These are phyloP conservation scores for Meleagris gallopavo DNA, from an alignment of 2,113 vertebrate genomes.

Conservation along the genomic window DNA sequence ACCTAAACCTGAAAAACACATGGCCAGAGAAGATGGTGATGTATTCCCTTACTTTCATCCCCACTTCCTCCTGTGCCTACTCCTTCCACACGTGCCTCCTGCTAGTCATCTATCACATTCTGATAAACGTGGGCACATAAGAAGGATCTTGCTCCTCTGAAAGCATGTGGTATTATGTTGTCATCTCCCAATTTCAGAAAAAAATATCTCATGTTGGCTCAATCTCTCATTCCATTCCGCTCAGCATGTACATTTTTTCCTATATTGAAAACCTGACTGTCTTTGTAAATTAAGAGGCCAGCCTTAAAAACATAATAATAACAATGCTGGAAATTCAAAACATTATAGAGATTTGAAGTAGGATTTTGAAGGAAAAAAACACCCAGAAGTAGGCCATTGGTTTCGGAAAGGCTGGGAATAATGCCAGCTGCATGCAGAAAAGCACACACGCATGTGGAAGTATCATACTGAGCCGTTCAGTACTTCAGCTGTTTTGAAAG, in stretches of 20 bases:
- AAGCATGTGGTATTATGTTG: neutral
- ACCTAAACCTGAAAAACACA: neutral
- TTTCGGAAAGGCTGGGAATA: conserved; percentile 1
- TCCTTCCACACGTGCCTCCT: neutral
- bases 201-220: neutral
- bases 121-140: conserved; percentile 9
- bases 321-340: conserved; percentile 1
- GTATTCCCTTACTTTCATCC: neutral
- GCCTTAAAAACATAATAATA: neutral
- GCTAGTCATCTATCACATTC: neutral
- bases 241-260: neutral
- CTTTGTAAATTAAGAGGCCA: neutral
- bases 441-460: neutral
- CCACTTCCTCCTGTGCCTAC: too few species aligned
- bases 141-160: neutral
- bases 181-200: neutral
- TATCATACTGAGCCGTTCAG: neutral
- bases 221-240: neutral
- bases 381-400: neutral
- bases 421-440: neutral
- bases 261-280: neutral
- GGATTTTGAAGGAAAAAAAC: neutral
- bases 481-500: conserved; percentile 37
- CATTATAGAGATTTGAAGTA: neutral
- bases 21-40: neutral